Evolutionary conservation across 2,797 vertebrate genomes (phyloP).

Genomic region (Ataeniobius toweri): DNA sequence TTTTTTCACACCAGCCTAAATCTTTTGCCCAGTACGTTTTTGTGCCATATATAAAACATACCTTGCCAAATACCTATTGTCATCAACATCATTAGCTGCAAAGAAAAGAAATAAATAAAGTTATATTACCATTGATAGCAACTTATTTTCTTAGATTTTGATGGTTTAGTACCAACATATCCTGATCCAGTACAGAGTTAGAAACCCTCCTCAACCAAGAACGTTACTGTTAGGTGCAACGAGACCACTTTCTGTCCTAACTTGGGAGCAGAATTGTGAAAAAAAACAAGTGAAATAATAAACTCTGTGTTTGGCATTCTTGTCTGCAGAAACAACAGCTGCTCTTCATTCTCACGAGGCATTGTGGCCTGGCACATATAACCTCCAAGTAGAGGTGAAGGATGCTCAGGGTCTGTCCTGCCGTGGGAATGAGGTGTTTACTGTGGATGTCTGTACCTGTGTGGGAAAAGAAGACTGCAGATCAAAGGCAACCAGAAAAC

Average conservation of each 20-base stretch:
- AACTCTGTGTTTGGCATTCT: conserved; percentile 6
- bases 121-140: not conserved
- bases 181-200: not conserved
- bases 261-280: not conserved
- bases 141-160: not conserved
- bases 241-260: not conserved
- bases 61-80: not conserved
- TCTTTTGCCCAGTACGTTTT: too few species aligned
- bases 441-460: conserved; percentile 76
- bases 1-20: too few species aligned
- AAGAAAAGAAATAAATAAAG: not conserved
- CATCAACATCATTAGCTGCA: not conserved
- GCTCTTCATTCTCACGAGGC: conserved; percentile 57
- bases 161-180: not conserved
- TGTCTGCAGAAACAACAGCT: conserved; percentile 67
- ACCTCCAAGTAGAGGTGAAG: conserved; percentile 66
- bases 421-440: conserved; percentile 55
- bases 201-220: not conserved
- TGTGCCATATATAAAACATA: not conserved
- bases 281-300: not conserved
- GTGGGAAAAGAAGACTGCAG: conserved; percentile 38
- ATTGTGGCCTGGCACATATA: conserved; percentile 75
- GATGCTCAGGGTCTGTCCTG: conserved; percentile 76
- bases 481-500: rapidly evolving
- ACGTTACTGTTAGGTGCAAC: not conserved